Evolutionary conservation across 2,888 invertebrate genomes (phyloP).

Genomic region (Drosophila flavopinicola): DNA sequence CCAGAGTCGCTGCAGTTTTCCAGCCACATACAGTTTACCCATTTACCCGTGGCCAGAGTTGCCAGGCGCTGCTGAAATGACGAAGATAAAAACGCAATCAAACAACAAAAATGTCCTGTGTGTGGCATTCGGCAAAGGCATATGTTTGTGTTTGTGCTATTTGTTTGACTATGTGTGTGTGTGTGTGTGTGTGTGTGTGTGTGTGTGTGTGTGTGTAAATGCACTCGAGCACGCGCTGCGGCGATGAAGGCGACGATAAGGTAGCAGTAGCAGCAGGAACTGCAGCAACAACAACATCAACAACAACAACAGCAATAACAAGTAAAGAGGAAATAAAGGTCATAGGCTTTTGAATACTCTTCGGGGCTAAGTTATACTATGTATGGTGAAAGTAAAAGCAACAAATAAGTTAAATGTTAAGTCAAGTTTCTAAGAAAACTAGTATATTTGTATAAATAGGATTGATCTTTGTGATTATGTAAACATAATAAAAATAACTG

Average conservation of each 20-base stretch:
- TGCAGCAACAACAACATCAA: conserved; percentile 9
- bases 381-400: neutral
- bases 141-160: conserved; percentile 60
- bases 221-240: conserved; percentile 71
- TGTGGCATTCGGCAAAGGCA: conserved; percentile 52
- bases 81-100: conserved; percentile 78
- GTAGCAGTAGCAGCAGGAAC: conserved; percentile 25
- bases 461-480: no score
- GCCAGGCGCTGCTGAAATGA: conserved; percentile 68
- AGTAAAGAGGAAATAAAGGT: neutral
- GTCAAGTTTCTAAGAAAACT: no score
- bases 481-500: no score
- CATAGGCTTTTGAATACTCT: conserved; percentile 22
- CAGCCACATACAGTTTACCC: conserved; percentile 21
- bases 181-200: conserved; percentile 10
- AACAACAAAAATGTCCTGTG: conserved; percentile 62
- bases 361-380: neutral
- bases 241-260: conserved; percentile 50
- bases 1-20: conserved; percentile 41
- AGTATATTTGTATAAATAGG: no score
- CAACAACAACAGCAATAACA: conserved; percentile 4
- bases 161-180: conserved; percentile 19
- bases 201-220: conserved; percentile 52
- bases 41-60: conserved; percentile 23
- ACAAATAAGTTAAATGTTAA: no score